These are phyloP conservation scores for Takifugu ocellatus DNA, from an alignment of 2,797 vertebrate genomes.

Conservation along the genomic window DNA sequence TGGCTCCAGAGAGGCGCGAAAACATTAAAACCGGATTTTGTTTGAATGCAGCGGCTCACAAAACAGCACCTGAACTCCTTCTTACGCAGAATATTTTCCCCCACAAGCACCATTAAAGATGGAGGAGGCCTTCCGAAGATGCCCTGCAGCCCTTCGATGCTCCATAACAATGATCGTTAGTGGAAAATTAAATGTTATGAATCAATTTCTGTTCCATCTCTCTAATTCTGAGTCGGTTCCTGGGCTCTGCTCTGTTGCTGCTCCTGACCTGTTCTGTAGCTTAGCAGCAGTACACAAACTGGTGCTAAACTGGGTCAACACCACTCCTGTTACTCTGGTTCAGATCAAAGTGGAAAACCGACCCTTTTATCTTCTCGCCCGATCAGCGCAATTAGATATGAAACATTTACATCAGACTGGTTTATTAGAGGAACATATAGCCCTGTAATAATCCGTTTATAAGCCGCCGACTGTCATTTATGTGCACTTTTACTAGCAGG, in stretches of 20 bases:
- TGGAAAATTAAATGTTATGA: too few species aligned
- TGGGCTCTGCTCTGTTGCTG: constrained; percentile 24
- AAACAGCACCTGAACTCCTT: not conserved
- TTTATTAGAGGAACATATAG: constrained; percentile 54
- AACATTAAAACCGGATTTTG: too few species aligned
- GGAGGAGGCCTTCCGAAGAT: too few species aligned
- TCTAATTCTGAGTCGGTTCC: too few species aligned
- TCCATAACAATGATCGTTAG: too few species aligned
- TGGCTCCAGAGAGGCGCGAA: too few species aligned
- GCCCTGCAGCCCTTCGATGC: too few species aligned
- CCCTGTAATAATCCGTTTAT: constrained; percentile 42
- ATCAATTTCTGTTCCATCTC: too few species aligned
- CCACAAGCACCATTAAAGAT: too few species aligned
- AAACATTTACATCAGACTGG: constrained; percentile 40
- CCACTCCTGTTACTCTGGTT: constrained; percentile 45
- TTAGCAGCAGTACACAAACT: constrained; percentile 30
- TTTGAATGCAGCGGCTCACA: too few species aligned
- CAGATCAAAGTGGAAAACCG: constrained; percentile 30
- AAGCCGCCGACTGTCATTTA: not conserved
- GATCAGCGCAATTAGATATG: constrained; percentile 55
- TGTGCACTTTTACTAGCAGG: constrained; percentile 21
- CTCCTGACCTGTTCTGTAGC: constrained; percentile 57
- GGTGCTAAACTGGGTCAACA: constrained; percentile 76
- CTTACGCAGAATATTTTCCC: not conserved
- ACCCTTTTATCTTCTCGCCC: constrained; percentile 15